A percentile compares a stretch with the other conserved stretches of the same genome.
Conservation (phyloP, 1,140 invertebrate species). For the Macrotrachela quadricornifera region DNA sequence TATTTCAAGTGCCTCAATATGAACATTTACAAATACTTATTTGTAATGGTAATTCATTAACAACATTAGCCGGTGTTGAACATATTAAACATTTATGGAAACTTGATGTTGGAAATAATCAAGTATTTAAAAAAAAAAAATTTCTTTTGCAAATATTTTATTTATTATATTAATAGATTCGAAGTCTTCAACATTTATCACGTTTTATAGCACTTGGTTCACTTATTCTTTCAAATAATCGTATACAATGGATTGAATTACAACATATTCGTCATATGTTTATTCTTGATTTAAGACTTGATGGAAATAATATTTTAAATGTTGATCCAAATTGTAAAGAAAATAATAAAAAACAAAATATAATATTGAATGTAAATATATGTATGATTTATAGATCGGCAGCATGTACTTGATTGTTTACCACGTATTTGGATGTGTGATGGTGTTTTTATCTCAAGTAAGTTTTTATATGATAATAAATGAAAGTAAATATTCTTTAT, state of each 20-base stretch:
- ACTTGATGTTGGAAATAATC: constrained; percentile 21
- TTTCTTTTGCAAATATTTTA: no score
- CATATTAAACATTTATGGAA: constrained; percentile 20
- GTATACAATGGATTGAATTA: constrained; percentile 22
- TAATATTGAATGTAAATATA: no score
- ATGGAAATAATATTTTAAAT: constrained; percentile 23
- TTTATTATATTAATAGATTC: constrained; percentile 11
- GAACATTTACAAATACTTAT: no score
- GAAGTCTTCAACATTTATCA: constrained; percentile 17
- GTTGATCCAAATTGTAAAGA: constrained; percentile 24
- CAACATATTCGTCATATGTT: constrained; percentile 22
- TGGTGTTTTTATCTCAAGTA: constrained; percentile 25
- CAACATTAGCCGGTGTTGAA: constrained; percentile 14
- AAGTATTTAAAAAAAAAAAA: no score
- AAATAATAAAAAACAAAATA: no score
- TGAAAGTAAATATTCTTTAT: no score
- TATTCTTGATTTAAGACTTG: constrained; percentile 23
- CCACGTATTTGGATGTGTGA: constrained; percentile 29
- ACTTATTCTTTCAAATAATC: constrained; percentile 23
- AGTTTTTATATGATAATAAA: no score
- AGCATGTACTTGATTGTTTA: constrained; percentile 27
- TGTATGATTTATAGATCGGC: constrained; percentile 23
- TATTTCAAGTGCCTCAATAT: no score
- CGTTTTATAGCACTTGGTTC: constrained; percentile 23
- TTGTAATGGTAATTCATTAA: no score